Base-by-base conservation (phyloP, 2,888 invertebrate genomes). In the Drosophila algonquin region DNA sequence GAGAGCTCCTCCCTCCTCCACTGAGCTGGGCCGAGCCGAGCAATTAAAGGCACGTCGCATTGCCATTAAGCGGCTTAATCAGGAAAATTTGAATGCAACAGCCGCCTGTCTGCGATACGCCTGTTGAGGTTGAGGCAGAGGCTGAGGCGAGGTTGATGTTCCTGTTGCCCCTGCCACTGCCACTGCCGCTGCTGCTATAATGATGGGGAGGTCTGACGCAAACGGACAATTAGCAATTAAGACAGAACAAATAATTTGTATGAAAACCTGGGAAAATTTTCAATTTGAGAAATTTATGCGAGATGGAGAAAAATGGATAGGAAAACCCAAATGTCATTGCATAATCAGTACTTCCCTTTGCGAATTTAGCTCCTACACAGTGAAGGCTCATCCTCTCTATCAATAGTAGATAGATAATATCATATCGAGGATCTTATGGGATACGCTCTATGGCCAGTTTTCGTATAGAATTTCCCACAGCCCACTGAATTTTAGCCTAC, bases 11-110 rank as follows among this genome's bases (percentile, higher is more conserved):
- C 8, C 30, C 2, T 8, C 30, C 8, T 30, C 30, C 8, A 30
- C 8, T 9, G 5, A 54, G 27, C n/a, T 18, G 30, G 40, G 48
- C 53, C 32, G 68, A 62, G 60, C 68, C 67, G 76, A 69, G 77
- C 81, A 83, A 83, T 86, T 86, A 83, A 80, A 83, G 72, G 63
- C 86, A 86, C 83, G 83, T 83, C 81, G 86, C 86, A 73, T 65
- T 83, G 73, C 86, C 86, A 83, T 83, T 86, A 86, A 86, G 63
- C 69, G 67, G 68, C 73, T 83, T 86, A 83, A 83, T 86, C 75
- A 86, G 83, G 75, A 79, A 83, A 83, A 83, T 83, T 83, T 83
- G 86, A 83, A 83, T 83, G 86, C 83, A 86, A 75, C 77, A 64
- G 63, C 79, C 58, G 57, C 16, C 56, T 14, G 40, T 40, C 40